Percentiles rank a stretch among this genome's conserved stretches.
phyloP scores from a whole-genome alignment of 2,113 vertebrate genomes.

The Gobius niger region DNA sequence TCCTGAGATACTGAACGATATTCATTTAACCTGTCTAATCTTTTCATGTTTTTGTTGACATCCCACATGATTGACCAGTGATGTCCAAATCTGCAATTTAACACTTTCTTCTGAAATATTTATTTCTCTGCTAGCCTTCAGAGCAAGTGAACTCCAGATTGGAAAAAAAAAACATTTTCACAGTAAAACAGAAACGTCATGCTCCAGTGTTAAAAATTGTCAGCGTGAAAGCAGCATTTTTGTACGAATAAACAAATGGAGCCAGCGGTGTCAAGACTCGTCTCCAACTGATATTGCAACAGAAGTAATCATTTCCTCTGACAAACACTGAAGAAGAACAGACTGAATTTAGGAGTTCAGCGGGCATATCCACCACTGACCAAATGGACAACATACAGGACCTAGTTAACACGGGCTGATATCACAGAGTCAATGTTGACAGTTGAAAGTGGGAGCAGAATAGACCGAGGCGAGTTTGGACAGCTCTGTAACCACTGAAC shows the following conservation, averaged over 20 bases:
- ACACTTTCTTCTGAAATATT: background rate
- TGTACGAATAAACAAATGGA: background rate
- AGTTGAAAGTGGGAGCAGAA: background rate
- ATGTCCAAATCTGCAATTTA: background rate
- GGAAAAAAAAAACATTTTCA: background rate
- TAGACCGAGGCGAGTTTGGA: constrained; percentile 17
- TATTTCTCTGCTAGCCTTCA: background rate
- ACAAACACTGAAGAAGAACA: background rate
- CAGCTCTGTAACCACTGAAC: constrained; percentile 22
- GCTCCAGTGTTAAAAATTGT: background rate
- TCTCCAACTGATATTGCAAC: background rate
- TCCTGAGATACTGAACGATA: no score
- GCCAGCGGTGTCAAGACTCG: background rate
- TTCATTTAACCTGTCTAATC: no score
- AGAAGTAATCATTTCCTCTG: background rate
- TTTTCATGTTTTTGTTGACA: no score
- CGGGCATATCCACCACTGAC: constrained; percentile 1
- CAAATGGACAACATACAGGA: background rate
- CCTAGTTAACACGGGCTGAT: background rate
- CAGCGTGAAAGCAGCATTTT: background rate
- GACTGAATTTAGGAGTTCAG: background rate
- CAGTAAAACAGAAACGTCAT: background rate
- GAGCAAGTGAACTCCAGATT: background rate
- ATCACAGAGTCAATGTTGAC: background rate
- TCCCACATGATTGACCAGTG: background rate